Evolutionary conservation across 2,797 vertebrate genomes (phyloP).

Genomic region (Hypotaenidia philippensis): DNA sequence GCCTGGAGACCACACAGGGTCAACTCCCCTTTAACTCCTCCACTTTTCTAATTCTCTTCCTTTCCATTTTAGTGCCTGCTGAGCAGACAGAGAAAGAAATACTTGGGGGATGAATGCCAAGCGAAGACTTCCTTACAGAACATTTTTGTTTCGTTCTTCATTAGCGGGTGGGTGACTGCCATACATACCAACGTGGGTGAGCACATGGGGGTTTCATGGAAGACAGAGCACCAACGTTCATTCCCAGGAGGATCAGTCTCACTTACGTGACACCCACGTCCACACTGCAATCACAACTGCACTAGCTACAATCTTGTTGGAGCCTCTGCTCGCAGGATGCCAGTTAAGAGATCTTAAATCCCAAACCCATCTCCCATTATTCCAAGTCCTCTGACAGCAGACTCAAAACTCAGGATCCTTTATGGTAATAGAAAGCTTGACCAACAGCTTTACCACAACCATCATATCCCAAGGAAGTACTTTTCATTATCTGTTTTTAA

Average conservation of each 20-base stretch:
- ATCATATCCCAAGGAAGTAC: neutral
- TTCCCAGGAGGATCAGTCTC: constrained; percentile 21
- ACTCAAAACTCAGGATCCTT: neutral
- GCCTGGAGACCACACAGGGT: neutral
- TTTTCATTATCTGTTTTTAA: neutral
- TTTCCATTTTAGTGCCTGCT: neutral
- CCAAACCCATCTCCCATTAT: neutral
- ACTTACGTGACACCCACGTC: neutral
- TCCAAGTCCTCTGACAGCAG: neutral
- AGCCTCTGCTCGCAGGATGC: neutral
- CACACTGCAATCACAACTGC: constrained; percentile 11
- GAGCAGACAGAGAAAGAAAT: neutral
- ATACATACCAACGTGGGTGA: neutral
- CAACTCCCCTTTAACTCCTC: neutral
- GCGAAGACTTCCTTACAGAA: constrained; percentile 6
- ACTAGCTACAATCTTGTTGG: neutral
- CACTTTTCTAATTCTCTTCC: neutral
- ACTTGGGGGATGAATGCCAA: neutral
- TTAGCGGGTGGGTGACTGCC: neutral
- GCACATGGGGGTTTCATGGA: constrained; percentile 9
- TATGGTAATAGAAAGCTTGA: neutral
- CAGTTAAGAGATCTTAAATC: constrained; percentile 1
- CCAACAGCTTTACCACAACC: neutral
- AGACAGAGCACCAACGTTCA: neutral
- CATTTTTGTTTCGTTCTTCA: neutral